phyloP scores from a whole-genome alignment of 2,888 invertebrate genomes.

The Leptopterna dolabrata region DNA sequence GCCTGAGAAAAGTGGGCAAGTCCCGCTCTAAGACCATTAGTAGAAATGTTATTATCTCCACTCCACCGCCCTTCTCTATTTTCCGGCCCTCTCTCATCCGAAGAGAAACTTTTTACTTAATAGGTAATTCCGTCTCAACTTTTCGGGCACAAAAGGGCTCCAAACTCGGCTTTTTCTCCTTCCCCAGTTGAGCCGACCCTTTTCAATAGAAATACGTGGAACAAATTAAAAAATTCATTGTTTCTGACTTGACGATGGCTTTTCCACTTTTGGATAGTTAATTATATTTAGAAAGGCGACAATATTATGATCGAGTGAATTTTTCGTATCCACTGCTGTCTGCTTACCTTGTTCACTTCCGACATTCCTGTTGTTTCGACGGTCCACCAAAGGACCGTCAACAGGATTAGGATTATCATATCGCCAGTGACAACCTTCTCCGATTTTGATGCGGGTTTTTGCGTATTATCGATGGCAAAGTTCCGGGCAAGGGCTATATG shows the following conservation, averaged over 20 bases:
- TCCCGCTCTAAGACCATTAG: not conserved
- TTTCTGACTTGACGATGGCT: not conserved
- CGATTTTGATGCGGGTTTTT: no score
- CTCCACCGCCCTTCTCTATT: not conserved
- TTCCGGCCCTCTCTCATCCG: not conserved
- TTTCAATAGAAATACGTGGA: not conserved
- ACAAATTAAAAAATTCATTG: not conserved
- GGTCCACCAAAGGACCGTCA: no score
- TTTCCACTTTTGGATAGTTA: not conserved
- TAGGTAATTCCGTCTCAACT: slow-evolving; percentile 20
- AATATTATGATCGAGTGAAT: no score
- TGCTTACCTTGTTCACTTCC: no score
- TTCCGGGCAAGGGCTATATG: no score
- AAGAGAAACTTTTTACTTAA: slow-evolving; percentile 20
- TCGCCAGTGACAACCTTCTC: no score
- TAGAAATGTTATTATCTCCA: slow-evolving; percentile 15
- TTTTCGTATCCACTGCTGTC: no score
- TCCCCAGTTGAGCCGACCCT: not conserved
- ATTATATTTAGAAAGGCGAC: no score
- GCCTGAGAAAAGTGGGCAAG: not conserved
- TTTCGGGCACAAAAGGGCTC: not conserved
- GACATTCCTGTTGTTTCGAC: no score
- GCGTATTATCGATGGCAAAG: no score
- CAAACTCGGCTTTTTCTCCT: slow-evolving; percentile 17
- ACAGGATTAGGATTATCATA: no score